Evolutionary conservation across 2,888 invertebrate genomes (phyloP), one percentile per base, ranked within the genome.

Genomic region (Eupelmus urozonus): DNA sequence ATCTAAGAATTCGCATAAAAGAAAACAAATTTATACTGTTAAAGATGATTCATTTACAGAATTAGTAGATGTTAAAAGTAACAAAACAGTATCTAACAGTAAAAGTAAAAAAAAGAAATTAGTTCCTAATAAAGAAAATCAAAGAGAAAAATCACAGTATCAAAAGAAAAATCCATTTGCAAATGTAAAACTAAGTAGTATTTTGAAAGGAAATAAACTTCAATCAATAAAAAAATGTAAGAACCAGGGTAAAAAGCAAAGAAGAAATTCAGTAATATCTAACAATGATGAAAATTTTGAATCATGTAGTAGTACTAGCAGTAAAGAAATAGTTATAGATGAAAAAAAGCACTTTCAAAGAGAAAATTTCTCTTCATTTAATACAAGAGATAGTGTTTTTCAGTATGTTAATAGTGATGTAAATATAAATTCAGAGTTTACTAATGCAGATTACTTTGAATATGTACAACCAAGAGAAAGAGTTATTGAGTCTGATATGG

Each of bases 391-490:
- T 49, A 27, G 53, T 29, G 20, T 53, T 4, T 27, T 62, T 5
- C 66, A 72, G 49, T 60, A 65, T 16, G 49, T 62, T 27, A 20
- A 34, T 67, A 13, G 23, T 51, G 42, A 49, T 40, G 25, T 29
- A 45, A 59, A 59, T 18, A 53, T 73, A 4, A 72, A 76, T 76
- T 49, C 70, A 4, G 80, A 78, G 34, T 40, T 80, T 11, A 18
- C 65, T 9, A 25, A 76, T 70, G 78, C 73, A 11, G 59, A 81
- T 77, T 81, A 81, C 60, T 81, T 81, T 0, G 74, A 76, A 16
- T 81, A 77, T 60, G 70, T 81, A 5, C 71, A 79, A 69, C 81
- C 81, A 13, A 66, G 76, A 57, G 81, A 81, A 75, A 77, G 55
- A 71, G 72, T 81, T 20, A 51, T 81, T 59, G 81, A 81, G 45